Evolutionary conservation across 2,797 vertebrate genomes (phyloP).

Genomic region (Florisuga fusca): DNA sequence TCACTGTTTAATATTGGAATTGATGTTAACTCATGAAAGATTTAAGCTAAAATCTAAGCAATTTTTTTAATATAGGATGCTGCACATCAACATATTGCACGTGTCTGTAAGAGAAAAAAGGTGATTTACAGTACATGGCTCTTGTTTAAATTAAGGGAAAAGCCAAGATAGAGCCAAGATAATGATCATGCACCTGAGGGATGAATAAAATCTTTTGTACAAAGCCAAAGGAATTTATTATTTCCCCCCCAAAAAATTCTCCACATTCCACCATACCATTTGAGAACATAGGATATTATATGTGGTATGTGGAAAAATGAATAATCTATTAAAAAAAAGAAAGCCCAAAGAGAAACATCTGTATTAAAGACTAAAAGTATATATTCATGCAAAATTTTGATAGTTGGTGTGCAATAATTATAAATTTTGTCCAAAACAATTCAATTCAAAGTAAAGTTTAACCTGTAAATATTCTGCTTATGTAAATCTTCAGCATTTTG

Average conservation of each 20-base stretch:
- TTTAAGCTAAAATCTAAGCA: background rate
- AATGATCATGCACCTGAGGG: conserved; percentile 43
- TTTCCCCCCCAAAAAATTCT: conserved; percentile 63
- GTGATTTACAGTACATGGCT: conserved; percentile 8
- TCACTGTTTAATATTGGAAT: background rate
- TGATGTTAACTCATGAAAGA: background rate
- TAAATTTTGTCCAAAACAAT: background rate
- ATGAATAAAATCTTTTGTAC: conserved; percentile 49
- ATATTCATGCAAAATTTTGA: background rate
- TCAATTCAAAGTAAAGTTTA: background rate
- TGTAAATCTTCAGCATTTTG: background rate
- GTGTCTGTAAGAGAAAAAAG: background rate
- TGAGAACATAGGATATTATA: conserved; percentile 12
- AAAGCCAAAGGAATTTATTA: conserved; percentile 63
- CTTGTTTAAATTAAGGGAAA: conserved; percentile 54
- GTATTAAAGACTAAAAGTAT: background rate
- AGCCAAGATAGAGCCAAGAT: conserved; percentile 19
- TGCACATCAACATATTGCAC: background rate
- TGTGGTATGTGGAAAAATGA: conserved; percentile 34
- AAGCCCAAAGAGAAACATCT: background rate
- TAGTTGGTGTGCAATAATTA: background rate
- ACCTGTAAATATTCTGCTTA: background rate
- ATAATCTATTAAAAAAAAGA: background rate
- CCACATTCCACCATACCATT: conserved; percentile 31
- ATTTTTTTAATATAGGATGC: background rate